Evolutionary conservation across 2,888 invertebrate species (phyloP), one percentile per base, ranked within the genome.

Genomic region (Leucozona laternaria): DNA sequence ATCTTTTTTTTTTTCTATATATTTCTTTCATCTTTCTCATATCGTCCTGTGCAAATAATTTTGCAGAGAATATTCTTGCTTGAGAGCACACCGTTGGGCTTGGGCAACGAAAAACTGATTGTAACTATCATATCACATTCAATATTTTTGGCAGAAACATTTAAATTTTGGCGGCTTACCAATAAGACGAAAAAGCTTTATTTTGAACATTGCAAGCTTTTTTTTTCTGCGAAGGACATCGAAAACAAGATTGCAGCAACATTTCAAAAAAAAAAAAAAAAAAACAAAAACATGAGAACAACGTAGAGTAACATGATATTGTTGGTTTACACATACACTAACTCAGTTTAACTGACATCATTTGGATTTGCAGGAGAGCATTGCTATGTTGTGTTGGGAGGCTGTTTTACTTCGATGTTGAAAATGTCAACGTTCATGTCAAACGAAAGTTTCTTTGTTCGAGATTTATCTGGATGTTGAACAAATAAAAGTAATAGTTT

Each of bases 141-240:
- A 28, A 10, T n/a, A 20, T 48, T 81, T 86, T 60, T 70, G 70
- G 78, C 48, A 53, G 13, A 31, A 75, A 66, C 13, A 60, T 62
- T 70, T 10, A 40, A 77, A 70, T 73, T 81, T 86, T 71, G 86
- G 82, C 78, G 86, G 55, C 53, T 28, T 60, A 81, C 71, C 82
- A 82, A 81, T 37, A 25, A 22, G n/a, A 20, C 70, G 62, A 17
- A 17, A 15, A 55, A 82, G 82, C 86, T 86, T 86, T 86, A n/a
- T 86, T 62, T 34, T 6, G 10, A 43, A 7, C 15, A 37, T 53
- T 7, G 45, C 25, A 31, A 80, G 77, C 81, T 77, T 77, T 85
- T 13, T 85, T 13, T 2, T 7, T 60, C 7, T 40, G 13, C 6
- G 22, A 40, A 50, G 45, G 40, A 70, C 68, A 60, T 78, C 25